Conservation (phyloP, 2,888 invertebrate species). For the Aphodius granarius region DNA sequence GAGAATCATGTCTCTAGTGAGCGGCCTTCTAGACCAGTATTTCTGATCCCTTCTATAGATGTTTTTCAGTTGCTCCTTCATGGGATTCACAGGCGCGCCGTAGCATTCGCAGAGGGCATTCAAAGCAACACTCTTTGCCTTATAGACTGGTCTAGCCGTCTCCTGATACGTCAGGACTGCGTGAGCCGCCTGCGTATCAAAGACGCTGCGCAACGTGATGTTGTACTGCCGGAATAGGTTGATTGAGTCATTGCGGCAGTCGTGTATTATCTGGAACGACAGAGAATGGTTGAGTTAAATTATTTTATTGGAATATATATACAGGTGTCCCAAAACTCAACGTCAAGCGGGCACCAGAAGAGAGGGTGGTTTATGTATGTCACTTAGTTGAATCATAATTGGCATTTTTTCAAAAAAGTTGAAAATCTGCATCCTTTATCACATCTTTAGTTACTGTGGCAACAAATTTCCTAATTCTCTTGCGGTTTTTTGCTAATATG, state of each 20-base stretch:
- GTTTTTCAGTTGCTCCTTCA: constrained; percentile 88
- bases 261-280: constrained; percentile 74
- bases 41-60: constrained; percentile 80
- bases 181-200: constrained; percentile 86
- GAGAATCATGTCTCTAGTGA: constrained; percentile 88
- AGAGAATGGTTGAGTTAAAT: constrained; percentile 11
- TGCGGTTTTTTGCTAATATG: too few species aligned
- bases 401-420: too few species aligned
- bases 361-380: too few species aligned
- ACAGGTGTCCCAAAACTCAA: too few species aligned
- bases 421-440: too few species aligned
- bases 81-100: constrained; percentile 84
- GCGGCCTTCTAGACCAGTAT: constrained; percentile 86
- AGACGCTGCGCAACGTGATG: constrained; percentile 80
- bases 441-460: too few species aligned
- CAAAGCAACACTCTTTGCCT: constrained; percentile 90
- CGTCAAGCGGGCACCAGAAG: too few species aligned
- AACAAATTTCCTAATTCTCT: too few species aligned
- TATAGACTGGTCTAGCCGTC: constrained; percentile 87
- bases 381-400: too few species aligned
- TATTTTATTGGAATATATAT: not conserved
- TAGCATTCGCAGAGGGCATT: constrained; percentile 90
- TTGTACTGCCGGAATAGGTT: constrained; percentile 86
- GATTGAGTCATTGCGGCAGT: constrained; percentile 88
- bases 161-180: constrained; percentile 89